Evolutionary conservation across 2,797 vertebrate genomes (phyloP).

Genomic region (Cryptoblepharus egeriae): DNA sequence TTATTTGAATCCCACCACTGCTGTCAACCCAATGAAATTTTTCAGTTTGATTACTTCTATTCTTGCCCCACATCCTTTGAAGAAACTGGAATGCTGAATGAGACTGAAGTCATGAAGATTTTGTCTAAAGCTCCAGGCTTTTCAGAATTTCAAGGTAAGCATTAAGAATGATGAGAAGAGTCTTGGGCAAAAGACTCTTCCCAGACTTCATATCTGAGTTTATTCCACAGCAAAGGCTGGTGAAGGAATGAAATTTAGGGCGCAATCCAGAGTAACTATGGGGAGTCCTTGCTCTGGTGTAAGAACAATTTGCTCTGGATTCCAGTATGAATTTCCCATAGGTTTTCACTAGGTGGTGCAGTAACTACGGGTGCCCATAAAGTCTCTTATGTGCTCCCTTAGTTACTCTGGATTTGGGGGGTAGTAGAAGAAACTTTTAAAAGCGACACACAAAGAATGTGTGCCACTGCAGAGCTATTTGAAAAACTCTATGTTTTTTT

Average conservation of each 20-base stretch:
- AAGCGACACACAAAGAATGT: not conserved
- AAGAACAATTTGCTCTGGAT: too few relatives aligned
- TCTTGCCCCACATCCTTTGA: not conserved
- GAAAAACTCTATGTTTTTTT: not conserved
- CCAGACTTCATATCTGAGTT: too few relatives aligned
- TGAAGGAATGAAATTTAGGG: not conserved
- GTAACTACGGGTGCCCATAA: too few relatives aligned
- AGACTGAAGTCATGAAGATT: constrained; percentile 21
- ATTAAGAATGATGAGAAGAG: not conserved
- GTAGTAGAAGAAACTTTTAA: not conserved
- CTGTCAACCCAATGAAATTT: not conserved
- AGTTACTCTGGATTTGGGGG: too few relatives aligned
- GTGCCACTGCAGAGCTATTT: not conserved
- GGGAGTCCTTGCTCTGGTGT: too few relatives aligned
- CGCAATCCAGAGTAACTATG: too few relatives aligned
- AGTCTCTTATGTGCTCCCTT: too few relatives aligned
- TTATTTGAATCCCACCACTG: too few relatives aligned
- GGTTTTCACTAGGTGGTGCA: too few relatives aligned
- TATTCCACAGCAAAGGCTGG: not conserved
- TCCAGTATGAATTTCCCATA: too few relatives aligned
- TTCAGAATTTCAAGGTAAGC: constrained; percentile 24
- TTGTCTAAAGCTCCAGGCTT: not conserved
- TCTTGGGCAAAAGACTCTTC: too few relatives aligned
- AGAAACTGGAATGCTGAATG: constrained; percentile 20
- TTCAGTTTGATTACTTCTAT: not conserved